Percentiles rank a stretch among this genome's conserved stretches.
Conservation (phyloP, 2,113 vertebrate genomes). For the Mirza zaza region DNA sequence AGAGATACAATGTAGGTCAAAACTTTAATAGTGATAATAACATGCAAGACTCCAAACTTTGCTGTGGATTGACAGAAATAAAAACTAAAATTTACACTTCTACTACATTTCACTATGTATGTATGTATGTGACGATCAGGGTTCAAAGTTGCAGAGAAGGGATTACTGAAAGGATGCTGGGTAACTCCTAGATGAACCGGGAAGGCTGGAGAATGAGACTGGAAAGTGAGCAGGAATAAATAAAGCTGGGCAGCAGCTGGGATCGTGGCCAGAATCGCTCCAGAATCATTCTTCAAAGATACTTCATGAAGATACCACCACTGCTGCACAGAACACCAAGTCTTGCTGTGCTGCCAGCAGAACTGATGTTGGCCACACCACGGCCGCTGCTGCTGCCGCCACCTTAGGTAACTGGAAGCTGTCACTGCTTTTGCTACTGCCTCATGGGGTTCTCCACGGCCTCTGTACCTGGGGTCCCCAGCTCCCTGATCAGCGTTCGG, state of each 20-base stretch:
- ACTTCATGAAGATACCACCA: background rate
- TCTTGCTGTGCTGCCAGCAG: background rate
- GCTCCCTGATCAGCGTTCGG: background rate
- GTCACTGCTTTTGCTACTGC: no score
- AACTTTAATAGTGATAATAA: background rate
- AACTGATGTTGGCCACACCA: fast-evolving
- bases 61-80: background rate
- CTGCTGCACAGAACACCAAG: no score
- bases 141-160: background rate
- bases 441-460: no score
- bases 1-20: background rate
- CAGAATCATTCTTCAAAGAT: background rate
- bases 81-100: background rate
- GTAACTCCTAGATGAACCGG: background rate
- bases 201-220: background rate
- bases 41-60: background rate
- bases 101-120: background rate
- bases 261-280: background rate
- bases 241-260: background rate
- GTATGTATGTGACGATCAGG: background rate
- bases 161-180: background rate
- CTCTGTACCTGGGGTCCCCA: fast-evolving
- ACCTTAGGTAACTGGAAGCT: background rate
- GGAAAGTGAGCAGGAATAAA: background rate
- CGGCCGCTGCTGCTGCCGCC: fast-evolving